Evolutionary conservation across 2,797 vertebrate species (phyloP).

Genomic region (Percopsis omiscomaycus): DNA sequence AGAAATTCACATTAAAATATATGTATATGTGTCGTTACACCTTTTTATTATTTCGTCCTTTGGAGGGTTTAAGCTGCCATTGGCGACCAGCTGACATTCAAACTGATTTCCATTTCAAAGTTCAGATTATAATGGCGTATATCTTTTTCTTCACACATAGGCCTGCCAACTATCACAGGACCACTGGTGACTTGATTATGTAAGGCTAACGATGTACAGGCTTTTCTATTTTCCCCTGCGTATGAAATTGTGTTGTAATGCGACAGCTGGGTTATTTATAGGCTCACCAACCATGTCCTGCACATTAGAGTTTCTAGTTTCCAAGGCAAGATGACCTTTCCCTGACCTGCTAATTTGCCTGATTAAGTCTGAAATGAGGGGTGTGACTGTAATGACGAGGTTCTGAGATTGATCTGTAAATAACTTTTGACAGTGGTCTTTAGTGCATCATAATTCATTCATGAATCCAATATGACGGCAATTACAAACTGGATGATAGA

Average conservation of each 20-base stretch:
- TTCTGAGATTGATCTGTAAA: constrained; percentile 23
- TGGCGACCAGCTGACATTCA: no score
- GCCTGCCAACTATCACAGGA: not conserved
- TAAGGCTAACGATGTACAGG: not conserved
- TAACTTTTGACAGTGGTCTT: constrained; percentile 8
- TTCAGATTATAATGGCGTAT: no score
- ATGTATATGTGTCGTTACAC: no score
- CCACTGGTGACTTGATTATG: not conserved
- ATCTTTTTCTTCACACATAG: not conserved
- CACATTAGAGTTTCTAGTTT: constrained; percentile 34
- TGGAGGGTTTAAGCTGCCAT: no score
- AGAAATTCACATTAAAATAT: no score
- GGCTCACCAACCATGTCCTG: constrained; percentile 6
- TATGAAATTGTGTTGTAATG: constrained; percentile 23
- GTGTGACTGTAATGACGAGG: constrained; percentile 6
- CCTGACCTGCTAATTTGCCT: constrained; percentile 29
- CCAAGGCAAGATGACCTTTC: constrained; percentile 22
- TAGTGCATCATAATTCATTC: constrained; percentile 10
- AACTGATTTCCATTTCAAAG: no score
- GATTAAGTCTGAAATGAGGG: constrained; percentile 24
- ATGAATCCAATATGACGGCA: no score
- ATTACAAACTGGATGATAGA: no score
- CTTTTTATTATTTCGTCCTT: no score
- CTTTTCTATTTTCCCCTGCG: constrained; percentile 10
- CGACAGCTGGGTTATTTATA: constrained; percentile 29